Conservation (phyloP, 2,797 vertebrate species). For the Lagothrix lagotricha region DNA sequence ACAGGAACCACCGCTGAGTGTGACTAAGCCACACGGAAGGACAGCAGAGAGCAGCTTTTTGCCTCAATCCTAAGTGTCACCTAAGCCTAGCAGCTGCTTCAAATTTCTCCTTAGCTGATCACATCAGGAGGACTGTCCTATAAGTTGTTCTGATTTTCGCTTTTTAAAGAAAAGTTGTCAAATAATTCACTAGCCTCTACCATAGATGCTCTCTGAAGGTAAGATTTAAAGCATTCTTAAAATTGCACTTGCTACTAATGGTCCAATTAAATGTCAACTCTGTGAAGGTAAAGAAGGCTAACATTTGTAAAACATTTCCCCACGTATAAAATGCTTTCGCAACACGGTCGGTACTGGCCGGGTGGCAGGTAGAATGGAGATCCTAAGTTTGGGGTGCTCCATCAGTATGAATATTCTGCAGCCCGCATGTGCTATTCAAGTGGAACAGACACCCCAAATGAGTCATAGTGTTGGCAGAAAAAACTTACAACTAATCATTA, state of each 20-base stretch:
- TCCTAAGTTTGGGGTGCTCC: neutral
- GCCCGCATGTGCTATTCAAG: neutral
- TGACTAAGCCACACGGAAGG: fast-evolving
- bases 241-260: neutral
- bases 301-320: fast-evolving
- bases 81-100: neutral
- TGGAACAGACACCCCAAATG: neutral
- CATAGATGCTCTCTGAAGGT: neutral
- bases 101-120: neutral
- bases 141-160: neutral
- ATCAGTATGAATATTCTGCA: neutral
- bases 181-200: neutral
- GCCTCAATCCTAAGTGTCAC: neutral
- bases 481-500: neutral
- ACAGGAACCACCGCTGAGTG: neutral
- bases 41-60: neutral
- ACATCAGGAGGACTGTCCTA: neutral
- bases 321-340: neutral
- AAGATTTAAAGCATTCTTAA: neutral
- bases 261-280: no score
- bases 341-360: fast-evolving
- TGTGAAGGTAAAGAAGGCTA: neutral
- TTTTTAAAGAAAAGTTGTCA: neutral
- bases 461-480: neutral
- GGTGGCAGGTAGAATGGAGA: fast-evolving